Conservation (phyloP, 2,888 invertebrate genomes). For the Tenthredo livida region DNA sequence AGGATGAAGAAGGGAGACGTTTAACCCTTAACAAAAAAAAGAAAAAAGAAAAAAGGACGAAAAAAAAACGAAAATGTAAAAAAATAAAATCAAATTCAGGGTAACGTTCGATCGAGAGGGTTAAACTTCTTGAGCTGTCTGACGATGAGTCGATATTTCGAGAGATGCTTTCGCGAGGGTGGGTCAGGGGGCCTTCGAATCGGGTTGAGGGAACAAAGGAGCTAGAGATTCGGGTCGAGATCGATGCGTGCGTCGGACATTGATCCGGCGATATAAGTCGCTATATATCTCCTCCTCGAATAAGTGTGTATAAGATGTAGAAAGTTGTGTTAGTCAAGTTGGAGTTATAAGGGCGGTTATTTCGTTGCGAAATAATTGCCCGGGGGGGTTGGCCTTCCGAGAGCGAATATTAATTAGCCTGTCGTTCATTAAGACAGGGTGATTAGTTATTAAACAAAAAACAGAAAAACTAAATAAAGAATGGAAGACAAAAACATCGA, state of each 20-base stretch:
- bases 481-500: neutral
- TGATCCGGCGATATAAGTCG: slow-evolving; percentile 44
- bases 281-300: neutral
- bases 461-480: too few species aligned
- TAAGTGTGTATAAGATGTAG: neutral
- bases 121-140: slow-evolving; percentile 42
- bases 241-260: slow-evolving; percentile 48
- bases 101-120: slow-evolving; percentile 39
- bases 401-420: neutral
- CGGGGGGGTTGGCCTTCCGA: neutral
- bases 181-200: neutral
- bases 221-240: slow-evolving; percentile 36
- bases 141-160: slow-evolving; percentile 40
- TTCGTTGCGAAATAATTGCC: neutral
- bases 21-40: neutral
- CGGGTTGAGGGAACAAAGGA: slow-evolving; percentile 37
- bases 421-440: neutral
- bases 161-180: slow-evolving; percentile 15
- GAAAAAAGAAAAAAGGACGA: neutral
- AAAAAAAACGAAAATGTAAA: neutral
- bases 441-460: neutral
- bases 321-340: neutral
- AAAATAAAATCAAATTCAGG: slow-evolving; percentile 13
- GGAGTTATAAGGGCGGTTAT: neutral
- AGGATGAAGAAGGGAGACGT: neutral